phyloP scores from a whole-genome alignment of 2,888 invertebrate genomes.

The Eupeodes latifasciatus region DNA sequence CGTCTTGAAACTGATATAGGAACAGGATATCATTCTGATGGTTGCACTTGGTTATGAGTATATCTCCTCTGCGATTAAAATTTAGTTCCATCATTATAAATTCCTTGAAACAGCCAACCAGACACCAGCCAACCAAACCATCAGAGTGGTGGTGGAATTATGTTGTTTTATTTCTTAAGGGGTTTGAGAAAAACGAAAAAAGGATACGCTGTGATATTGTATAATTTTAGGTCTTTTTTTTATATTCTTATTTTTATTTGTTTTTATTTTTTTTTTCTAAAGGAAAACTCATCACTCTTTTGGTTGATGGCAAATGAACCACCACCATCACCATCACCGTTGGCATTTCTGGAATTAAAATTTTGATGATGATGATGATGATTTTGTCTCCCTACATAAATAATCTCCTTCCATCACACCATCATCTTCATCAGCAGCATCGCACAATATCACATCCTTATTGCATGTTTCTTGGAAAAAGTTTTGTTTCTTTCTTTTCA shows the following conservation, averaged over 20 bases:
- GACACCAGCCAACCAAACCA: conserved; percentile 46
- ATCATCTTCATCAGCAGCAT: neutral
- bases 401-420: neutral
- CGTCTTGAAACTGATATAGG: conserved; percentile 4
- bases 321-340: conserved; percentile 52
- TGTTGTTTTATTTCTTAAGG: conserved; percentile 49
- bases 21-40: neutral
- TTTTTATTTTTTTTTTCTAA: conserved; percentile 17
- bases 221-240: neutral
- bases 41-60: conserved; percentile 3
- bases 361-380: conserved; percentile 66
- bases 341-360: conserved; percentile 75
- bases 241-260: conserved; percentile 5
- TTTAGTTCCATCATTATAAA: conserved; percentile 55
- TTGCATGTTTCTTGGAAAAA: conserved; percentile 60
- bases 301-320: conserved; percentile 69
- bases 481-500: conserved; percentile 43
- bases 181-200: neutral
- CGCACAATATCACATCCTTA: conserved; percentile 34
- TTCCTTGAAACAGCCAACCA: conserved; percentile 54
- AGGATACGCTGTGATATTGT: conserved; percentile 3
- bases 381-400: conserved; percentile 6
- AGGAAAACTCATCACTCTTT: conserved; percentile 71
- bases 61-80: conserved; percentile 42
- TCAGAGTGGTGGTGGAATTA: conserved; percentile 17